phyloP scores from a whole-genome alignment of 2,113 vertebrate species.

The Tyto alba region DNA sequence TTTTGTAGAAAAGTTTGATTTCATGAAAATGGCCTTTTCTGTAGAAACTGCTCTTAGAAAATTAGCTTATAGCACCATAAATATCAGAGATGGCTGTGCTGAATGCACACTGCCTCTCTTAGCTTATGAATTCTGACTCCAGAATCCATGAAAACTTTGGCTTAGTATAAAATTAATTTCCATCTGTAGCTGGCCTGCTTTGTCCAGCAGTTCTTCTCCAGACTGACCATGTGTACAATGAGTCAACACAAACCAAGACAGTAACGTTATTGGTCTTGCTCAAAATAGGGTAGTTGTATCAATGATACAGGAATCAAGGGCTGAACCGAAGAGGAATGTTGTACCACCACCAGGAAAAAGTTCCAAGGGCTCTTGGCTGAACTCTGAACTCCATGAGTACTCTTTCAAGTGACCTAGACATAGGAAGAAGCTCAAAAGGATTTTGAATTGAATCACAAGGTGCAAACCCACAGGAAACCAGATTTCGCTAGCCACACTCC shows the following conservation, averaged over 20 bases:
- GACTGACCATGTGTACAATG: neutral
- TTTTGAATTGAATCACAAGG: neutral
- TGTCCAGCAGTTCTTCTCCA: neutral
- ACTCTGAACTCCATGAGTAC: neutral
- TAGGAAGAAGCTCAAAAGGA: neutral
- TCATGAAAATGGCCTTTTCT: neutral
- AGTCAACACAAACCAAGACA: neutral
- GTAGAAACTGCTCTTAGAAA: neutral
- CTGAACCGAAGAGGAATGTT: accelerated
- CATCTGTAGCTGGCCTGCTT: neutral
- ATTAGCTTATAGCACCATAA: neutral
- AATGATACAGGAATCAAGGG: neutral
- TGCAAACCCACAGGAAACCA: neutral
- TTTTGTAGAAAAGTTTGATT: neutral
- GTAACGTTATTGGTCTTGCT: neutral
- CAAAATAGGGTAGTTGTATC: accelerated
- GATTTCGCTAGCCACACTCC: neutral
- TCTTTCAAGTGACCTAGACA: neutral
- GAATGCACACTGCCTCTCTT: neutral
- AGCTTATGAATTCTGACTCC: neutral
- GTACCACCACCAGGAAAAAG: neutral
- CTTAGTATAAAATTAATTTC: neutral
- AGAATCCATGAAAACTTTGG: neutral
- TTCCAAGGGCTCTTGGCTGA: neutral
- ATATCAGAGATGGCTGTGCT: neutral